Evolutionary conservation across 2,888 invertebrate species (phyloP), one percentile per base, ranked within the genome.

Genomic region (Nowickia ferox): DNA sequence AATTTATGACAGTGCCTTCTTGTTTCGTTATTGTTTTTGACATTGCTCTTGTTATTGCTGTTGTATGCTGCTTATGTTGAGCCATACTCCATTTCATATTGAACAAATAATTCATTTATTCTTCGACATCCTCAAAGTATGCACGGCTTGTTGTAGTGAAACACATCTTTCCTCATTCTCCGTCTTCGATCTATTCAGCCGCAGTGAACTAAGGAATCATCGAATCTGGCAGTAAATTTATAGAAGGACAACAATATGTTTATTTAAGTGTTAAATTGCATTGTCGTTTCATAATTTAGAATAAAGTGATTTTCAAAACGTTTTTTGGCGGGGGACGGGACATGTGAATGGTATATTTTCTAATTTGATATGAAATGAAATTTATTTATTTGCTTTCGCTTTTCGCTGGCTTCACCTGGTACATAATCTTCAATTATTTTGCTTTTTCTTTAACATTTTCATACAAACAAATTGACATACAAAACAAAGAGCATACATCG

Each of bases 221-320:
- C 51, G 74, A 69, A 76, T 68, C 44, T 76, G 17, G 17, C 6
- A 40, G 6, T 40, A 63, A 82, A 48, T 69, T 63, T 65, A 48
- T 48, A 13, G 38, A 76, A 84, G 68, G 57, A 79, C 79, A 80
- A 79, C 79, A 80, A 65, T 65, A 53, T 84, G 76, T 81, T 81
- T 76, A 84, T 77, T 84, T 57, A 51, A 65, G 71, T 84, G 80
- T 84, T 66, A 72, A 76, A 76, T 77, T 76, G 55, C 53, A 42
- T 80, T 76, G 81, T 66, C 76, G 71, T 53, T 84, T 71, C 44
- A 59, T 53, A 72, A 66, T 66, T 72, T 77, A 10, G 65, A 44
- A 59, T 17, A 53, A 59, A 84, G 72, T 44, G 65, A 82, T 65
- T 81, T 66, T 10, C 55, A 30, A 40, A 72, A 66, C 6, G 10